These are phyloP conservation scores for Nemopilema nomurai DNA, from an alignment of 30 jellyfish, hydroid and myxozoan genomes.

Conservation along the genomic window DNA sequence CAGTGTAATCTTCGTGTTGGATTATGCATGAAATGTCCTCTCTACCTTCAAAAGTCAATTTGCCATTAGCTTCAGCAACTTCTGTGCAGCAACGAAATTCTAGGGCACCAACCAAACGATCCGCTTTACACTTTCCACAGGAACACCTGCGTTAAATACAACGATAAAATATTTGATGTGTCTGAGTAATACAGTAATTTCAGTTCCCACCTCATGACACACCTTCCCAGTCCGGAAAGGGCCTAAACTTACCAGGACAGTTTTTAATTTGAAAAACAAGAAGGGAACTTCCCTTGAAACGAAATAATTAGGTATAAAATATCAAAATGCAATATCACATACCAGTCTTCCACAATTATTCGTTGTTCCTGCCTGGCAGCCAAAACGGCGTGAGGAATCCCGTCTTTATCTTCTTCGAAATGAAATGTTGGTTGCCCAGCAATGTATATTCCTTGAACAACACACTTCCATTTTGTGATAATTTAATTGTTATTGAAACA, in stretches of 20 bases:
- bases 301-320: neutral
- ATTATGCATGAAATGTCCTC: neutral
- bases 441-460: too few species aligned
- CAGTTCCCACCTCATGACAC: neutral
- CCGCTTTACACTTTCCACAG: constrained; percentile 21
- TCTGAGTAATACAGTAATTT: neutral
- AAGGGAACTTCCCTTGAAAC: neutral
- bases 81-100: constrained; percentile 38
- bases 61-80: constrained; percentile 33
- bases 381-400: constrained; percentile 41
- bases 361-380: constrained; percentile 59
- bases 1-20: constrained; percentile 16
- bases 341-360: constrained; percentile 36
- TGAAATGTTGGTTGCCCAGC: constrained; percentile 29
- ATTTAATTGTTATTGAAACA: too few species aligned
- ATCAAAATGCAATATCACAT: constrained; percentile 8
- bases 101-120: constrained; percentile 24
- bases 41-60: constrained; percentile 18
- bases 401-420: constrained; percentile 43
- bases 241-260: constrained; percentile 12
- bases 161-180: neutral
- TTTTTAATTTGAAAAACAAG: constrained; percentile 1
- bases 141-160: constrained; percentile 20
- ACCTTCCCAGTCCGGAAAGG: neutral
- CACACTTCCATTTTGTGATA: too few species aligned